phyloP scores from a whole-genome alignment of 1,140 invertebrate genomes.

The Drosophila lowei region DNA sequence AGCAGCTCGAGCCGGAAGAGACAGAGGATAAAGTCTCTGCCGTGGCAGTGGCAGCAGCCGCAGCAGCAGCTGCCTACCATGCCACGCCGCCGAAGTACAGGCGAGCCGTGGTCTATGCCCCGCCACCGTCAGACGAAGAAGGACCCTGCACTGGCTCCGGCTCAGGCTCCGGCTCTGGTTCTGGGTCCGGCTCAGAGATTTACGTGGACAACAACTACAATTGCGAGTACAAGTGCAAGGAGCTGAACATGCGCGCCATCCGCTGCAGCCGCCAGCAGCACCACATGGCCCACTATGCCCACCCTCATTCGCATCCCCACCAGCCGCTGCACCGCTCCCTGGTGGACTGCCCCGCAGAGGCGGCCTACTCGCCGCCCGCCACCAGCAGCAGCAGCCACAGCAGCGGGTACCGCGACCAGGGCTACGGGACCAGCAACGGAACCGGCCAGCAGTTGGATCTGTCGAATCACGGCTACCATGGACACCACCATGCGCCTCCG shows the following conservation, averaged over 20 bases:
- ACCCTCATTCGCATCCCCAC: constrained; percentile 26
- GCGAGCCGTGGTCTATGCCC: constrained; percentile 60
- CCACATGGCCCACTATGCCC: constrained; percentile 39
- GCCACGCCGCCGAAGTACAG: constrained; percentile 56
- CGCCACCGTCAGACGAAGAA: constrained; percentile 41
- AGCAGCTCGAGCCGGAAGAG: neutral
- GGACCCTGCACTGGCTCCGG: constrained; percentile 1
- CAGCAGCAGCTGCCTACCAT: constrained; percentile 46
- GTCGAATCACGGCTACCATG: constrained; percentile 15
- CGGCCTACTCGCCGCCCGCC: constrained; percentile 59
- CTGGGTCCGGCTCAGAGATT: constrained; percentile 29
- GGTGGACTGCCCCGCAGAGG: constrained; percentile 60
- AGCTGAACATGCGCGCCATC: constrained; percentile 77
- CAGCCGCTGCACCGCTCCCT: constrained; percentile 52
- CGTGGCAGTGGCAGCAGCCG: neutral
- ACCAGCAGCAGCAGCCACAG: constrained; percentile 33
- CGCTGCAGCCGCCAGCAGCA: constrained; percentile 73
- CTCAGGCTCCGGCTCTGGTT: constrained; percentile 8
- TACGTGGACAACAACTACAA: constrained; percentile 67
- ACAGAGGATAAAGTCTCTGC: constrained; percentile 6
- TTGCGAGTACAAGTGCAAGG: constrained; percentile 78
- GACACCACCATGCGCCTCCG: constrained; percentile 23
- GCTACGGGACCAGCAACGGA: constrained; percentile 33
- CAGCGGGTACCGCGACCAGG: constrained; percentile 27
- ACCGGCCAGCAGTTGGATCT: constrained; percentile 39